phyloP scores from a whole-genome alignment of 2,113 vertebrate species.

The Ceratotherium simum region DNA sequence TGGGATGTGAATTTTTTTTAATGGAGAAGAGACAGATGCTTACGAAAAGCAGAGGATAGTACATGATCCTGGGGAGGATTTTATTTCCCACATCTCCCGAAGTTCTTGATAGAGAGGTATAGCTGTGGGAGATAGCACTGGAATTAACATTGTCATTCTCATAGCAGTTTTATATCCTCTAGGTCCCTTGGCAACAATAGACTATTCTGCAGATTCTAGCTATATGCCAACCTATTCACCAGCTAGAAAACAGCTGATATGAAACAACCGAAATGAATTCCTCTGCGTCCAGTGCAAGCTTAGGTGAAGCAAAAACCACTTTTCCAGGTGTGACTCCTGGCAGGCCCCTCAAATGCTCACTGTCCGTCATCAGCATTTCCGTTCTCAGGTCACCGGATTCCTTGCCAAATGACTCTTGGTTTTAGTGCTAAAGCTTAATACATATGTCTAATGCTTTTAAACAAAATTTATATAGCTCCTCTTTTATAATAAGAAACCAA shows the following conservation, averaged over 20 bases:
- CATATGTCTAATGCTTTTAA: not conserved
- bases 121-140: not conserved
- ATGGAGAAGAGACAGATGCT: not conserved
- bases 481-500: constrained; percentile 43
- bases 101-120: not conserved
- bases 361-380: not conserved
- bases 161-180: not conserved
- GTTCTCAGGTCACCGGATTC: not conserved
- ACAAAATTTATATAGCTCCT: constrained; percentile 36
- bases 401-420: constrained; percentile 51
- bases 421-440: constrained; percentile 62
- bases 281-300: not conserved
- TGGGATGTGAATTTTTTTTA: not conserved
- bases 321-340: not conserved
- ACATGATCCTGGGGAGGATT: not conserved
- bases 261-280: constrained; percentile 24
- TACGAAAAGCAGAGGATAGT: not conserved
- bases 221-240: not conserved
- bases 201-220: not conserved
- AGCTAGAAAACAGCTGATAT: not conserved
- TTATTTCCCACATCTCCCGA: not conserved
- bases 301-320: constrained; percentile 26
- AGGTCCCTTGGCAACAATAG: not conserved
- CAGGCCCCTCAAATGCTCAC: not conserved
- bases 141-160: constrained; percentile 9